phyloP scores from a whole-genome alignment of 1,140 invertebrate genomes.

The Sitobion miscanthi region DNA sequence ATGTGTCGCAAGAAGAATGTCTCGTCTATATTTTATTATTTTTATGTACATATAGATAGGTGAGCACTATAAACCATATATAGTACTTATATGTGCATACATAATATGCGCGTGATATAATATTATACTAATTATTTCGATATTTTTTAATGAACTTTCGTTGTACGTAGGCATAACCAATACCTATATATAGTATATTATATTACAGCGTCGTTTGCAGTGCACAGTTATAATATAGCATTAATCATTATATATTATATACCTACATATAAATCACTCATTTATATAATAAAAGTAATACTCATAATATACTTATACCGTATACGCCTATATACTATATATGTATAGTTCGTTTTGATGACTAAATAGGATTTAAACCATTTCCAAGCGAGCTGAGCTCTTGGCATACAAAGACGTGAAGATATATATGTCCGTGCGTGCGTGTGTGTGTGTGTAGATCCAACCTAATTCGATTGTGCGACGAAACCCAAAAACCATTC shows the following conservation, averaged over 20 bases:
- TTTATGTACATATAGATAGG: not conserved
- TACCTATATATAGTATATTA: not conserved
- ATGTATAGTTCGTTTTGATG: not conserved
- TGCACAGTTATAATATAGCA: not conserved
- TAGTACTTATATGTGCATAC: not conserved
- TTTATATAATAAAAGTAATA: not conserved
- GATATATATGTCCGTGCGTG: too few species aligned
- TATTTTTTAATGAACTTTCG: not conserved
- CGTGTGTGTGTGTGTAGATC: not conserved
- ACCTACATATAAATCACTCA: too few species aligned
- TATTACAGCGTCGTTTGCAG: not conserved
- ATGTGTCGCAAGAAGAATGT: not conserved
- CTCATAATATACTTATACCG: too few species aligned
- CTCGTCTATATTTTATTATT: not conserved
- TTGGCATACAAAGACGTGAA: not conserved
- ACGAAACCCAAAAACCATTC: not conserved
- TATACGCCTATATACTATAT: too few species aligned
- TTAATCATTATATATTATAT: not conserved
- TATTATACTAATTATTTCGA: not conserved
- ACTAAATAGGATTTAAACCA: conserved; percentile 12
- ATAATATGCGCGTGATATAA: not conserved
- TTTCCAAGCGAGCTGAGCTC: not conserved
- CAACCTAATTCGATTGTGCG: not conserved
- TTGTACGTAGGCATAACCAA: not conserved
- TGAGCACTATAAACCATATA: not conserved